Conservation (phyloP, 2,888 invertebrate species). For the Acanthosepion pharaonis region DNA sequence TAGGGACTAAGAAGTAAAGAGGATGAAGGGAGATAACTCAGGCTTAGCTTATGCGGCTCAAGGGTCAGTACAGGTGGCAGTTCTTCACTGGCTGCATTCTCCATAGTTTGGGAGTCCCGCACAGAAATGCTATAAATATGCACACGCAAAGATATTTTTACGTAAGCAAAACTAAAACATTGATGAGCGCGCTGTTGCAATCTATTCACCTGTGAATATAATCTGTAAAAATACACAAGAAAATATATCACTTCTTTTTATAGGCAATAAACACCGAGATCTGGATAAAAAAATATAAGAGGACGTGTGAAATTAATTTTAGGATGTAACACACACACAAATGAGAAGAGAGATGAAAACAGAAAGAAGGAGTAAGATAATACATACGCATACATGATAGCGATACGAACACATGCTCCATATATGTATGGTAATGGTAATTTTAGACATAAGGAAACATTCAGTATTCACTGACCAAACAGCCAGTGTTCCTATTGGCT, state of each 20-base stretch:
- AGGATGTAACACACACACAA: background rate
- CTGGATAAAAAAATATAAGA: background rate
- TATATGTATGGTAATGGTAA: too few relatives aligned
- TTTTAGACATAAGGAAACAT: too few relatives aligned
- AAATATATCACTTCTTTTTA: constrained; percentile 16
- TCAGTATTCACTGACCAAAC: too few relatives aligned
- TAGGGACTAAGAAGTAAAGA: background rate
- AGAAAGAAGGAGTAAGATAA: background rate
- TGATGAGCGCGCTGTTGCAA: background rate
- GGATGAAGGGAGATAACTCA: background rate
- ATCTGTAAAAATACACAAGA: background rate
- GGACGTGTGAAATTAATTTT: background rate
- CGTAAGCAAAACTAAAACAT: background rate
- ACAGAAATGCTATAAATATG: background rate
- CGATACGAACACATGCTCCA: too few relatives aligned
- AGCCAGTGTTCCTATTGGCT: too few relatives aligned
- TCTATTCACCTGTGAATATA: background rate
- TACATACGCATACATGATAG: too few relatives aligned
- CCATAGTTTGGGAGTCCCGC: background rate
- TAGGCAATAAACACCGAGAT: background rate
- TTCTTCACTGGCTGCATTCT: background rate
- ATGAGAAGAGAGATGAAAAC: background rate
- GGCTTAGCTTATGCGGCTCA: background rate
- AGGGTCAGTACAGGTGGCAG: background rate
- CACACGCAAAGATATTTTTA: background rate